These are phyloP conservation scores for Platyscapa corneri DNA, from an alignment of 1,140 invertebrate species.

Conservation along the genomic window DNA sequence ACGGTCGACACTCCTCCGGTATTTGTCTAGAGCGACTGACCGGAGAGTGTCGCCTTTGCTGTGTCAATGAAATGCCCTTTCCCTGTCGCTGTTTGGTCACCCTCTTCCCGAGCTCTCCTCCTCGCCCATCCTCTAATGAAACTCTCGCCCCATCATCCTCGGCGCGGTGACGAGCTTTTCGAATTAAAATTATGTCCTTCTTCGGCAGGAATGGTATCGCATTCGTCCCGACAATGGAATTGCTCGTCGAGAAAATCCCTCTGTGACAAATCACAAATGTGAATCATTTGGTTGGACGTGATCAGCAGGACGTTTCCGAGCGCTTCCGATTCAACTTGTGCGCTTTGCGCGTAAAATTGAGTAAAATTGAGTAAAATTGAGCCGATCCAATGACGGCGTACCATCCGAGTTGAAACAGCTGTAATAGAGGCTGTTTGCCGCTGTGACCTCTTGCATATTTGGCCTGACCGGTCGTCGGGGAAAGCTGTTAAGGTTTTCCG, in stretches of 20 bases:
- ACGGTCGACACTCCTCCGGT: not conserved
- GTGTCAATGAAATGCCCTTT: not conserved
- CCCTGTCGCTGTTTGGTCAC: not conserved
- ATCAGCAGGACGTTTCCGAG: not conserved
- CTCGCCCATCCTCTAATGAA: not conserved
- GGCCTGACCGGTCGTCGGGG: not conserved
- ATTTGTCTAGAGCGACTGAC: not conserved
- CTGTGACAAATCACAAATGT: slow-evolving; percentile 6
- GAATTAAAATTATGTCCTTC: slow-evolving; percentile 14
- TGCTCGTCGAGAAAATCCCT: slow-evolving; percentile 4
- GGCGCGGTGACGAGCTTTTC: not conserved
- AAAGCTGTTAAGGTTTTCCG: slow-evolving; percentile 13
- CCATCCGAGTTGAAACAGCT: not conserved
- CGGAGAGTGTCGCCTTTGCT: not conserved
- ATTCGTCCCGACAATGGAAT: not conserved
- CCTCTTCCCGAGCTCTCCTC: not conserved
- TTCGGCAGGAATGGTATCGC: not conserved
- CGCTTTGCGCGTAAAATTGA: not conserved
- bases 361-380: not conserved
- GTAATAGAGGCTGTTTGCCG: not conserved
- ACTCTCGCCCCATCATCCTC: not conserved
- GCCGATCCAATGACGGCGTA: not conserved
- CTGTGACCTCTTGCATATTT: not conserved
- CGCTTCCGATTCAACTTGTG: not conserved
- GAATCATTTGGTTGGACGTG: slow-evolving; percentile 2